Evolutionary conservation across 2,113 vertebrate species (phyloP).

Genomic region (Uropsilus gracilis): DNA sequence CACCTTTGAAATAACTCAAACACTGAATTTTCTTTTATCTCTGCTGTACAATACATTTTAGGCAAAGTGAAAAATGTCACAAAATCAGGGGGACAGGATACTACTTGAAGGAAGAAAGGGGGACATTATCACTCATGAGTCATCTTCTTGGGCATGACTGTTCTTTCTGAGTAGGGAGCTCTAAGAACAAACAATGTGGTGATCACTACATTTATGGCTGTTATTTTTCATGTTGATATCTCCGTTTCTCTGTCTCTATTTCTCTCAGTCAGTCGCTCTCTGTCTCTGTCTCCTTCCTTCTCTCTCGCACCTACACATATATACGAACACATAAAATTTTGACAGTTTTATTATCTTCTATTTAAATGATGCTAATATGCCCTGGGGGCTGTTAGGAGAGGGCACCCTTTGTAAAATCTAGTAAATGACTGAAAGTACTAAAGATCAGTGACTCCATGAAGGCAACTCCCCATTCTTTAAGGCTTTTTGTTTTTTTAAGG

Average conservation of each 20-base stretch:
- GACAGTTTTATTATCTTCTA: slow-evolving; percentile 47
- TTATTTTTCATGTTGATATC: background rate
- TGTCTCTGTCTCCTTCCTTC: background rate
- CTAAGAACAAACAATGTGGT: background rate
- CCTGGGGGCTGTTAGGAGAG: background rate
- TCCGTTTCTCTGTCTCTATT: background rate
- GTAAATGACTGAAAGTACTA: slow-evolving; percentile 22
- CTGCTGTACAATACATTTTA: background rate
- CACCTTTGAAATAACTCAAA: background rate
- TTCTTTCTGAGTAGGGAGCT: background rate
- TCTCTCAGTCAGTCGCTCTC: background rate
- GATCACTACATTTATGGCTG: background rate
- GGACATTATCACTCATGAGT: background rate
- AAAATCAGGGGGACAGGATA: background rate
- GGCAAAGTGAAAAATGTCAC: background rate
- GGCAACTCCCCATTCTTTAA: background rate
- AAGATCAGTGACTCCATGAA: background rate
- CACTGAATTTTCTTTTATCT: background rate
- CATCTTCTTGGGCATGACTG: background rate
- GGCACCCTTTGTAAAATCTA: slow-evolving; percentile 19
- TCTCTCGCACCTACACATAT: background rate
- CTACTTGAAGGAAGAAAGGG: background rate
- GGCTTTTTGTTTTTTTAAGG: background rate
- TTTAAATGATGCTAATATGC: slow-evolving; percentile 50
- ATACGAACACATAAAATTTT: background rate